phyloP scores from a whole-genome alignment of 2,888 invertebrate species.

The Tortrix viridana region DNA sequence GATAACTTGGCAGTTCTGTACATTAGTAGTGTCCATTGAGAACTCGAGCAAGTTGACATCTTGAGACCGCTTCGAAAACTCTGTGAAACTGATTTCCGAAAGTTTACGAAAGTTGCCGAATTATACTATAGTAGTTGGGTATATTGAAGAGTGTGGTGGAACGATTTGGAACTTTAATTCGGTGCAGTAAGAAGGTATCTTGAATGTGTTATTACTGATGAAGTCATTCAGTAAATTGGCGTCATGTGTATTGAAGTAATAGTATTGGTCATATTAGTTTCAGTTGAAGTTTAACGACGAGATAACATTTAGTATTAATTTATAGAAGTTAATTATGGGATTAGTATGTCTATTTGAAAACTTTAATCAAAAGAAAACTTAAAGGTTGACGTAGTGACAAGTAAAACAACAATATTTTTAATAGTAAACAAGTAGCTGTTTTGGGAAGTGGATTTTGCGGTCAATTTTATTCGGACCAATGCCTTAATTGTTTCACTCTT shows the following conservation, averaged over 20 bases:
- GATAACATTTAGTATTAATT: not conserved
- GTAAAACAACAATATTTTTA: too few relatives aligned
- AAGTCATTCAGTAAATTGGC: conserved; percentile 18
- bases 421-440: too few relatives aligned
- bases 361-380: too few relatives aligned
- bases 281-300: conserved; percentile 3
- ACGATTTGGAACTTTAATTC: conserved; percentile 20
- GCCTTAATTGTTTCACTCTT: too few relatives aligned
- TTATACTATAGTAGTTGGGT: conserved; percentile 9
- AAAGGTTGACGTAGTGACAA: too few relatives aligned
- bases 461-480: too few relatives aligned
- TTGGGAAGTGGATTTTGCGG: too few relatives aligned
- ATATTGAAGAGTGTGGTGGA: not conserved
- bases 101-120: conserved; percentile 34
- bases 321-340: too few relatives aligned
- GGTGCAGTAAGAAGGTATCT: conserved; percentile 1
- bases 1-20: conserved; percentile 31
- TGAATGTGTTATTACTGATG: not conserved
- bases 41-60: conserved; percentile 38
- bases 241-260: not conserved
- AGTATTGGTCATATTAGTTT: conserved; percentile 4
- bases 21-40: conserved; percentile 38
- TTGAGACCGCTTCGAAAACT: conserved; percentile 36
- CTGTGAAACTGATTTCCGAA: conserved; percentile 38
- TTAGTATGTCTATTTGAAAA: too few relatives aligned